Evolutionary conservation across 2,113 vertebrate species (phyloP).

Genomic region (Mastomys coucha): DNA sequence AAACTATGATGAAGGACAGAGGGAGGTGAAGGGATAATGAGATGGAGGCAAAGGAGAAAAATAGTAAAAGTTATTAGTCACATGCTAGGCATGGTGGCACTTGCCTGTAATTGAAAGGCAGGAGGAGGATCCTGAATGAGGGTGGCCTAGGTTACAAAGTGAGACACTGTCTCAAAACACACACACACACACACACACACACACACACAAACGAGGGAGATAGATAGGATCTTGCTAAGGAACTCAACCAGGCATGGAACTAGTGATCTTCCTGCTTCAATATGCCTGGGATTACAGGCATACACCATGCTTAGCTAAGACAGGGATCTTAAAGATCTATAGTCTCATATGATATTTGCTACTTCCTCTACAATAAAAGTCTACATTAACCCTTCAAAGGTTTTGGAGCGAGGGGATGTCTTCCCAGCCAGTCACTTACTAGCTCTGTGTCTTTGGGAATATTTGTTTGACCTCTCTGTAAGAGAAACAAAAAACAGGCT

Average conservation of each 20-base stretch:
- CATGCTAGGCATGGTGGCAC: not conserved
- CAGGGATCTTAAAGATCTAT: not conserved
- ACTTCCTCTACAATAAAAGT: slow-evolving; percentile 31
- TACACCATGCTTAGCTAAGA: not conserved
- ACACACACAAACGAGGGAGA: too few relatives aligned
- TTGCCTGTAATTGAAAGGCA: not conserved
- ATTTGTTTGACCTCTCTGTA: slow-evolving; percentile 44
- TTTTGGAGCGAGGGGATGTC: not conserved
- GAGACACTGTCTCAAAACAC: not conserved
- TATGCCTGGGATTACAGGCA: not conserved
- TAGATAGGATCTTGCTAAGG: not conserved
- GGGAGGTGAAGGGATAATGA: not conserved
- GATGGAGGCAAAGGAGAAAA: not conserved
- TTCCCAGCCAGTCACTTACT: not conserved
- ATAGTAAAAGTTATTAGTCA: slow-evolving; percentile 4
- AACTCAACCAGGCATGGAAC: not conserved
- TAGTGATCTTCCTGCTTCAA: not conserved
- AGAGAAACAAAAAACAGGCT: not conserved
- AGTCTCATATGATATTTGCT: not conserved
- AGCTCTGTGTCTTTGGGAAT: not conserved
- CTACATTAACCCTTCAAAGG: not conserved
- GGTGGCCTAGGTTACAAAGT: not conserved
- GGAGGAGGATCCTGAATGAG: not conserved
- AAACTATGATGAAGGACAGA: not conserved
- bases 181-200: too few relatives aligned